Evolutionary conservation across 1,140 invertebrate genomes (phyloP), one percentile per base, ranked within the genome.

Genomic region (Doryteuthis pealeii): DNA sequence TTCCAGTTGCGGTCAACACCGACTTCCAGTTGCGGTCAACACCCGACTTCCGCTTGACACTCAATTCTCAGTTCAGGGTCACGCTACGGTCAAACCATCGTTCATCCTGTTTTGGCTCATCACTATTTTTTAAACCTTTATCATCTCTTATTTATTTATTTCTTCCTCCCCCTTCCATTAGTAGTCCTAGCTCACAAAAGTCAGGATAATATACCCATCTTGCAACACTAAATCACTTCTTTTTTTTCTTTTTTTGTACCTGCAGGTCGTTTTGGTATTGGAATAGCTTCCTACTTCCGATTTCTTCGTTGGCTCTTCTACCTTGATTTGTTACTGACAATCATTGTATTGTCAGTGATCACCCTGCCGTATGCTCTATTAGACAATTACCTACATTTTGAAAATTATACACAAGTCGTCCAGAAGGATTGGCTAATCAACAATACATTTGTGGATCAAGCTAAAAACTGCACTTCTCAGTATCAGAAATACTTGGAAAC

Each of bases 261-360:
- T 77, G 91, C 93, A 86, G 93, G 93, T 43, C 90, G 92, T 77
- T 93, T 93, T 85, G 93, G 93, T 54, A 92, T 91, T 12, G 91
- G 92, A 0, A 91, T 92, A 22, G 91, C 91, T 8, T 91, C 91
- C 0, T 94, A 92, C 86, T 94, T 94, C 84, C 90, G 91, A 80
- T 92, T 93, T 80, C 87, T 94, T 28, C 89, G 92, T 65, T 93
- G 91, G 91, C 87, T 94, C 54, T 91, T 94, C 83, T 83, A 91
- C n/a, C 81, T 93, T 32, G 92, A 94, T 85, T 87, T 88, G 31
- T 40, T 90, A 26, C 74, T 91, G 10, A 85, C 80, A 65, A 73
- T 84, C 12, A n/a, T 76, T n/a, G 71, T 82, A 33, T 80, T 83
- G 18, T 70, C 79, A 8, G 32, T 85, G 31, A 82, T 82, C 10